Conservation (phyloP, 2,888 invertebrate genomes). For the Brachypterus glaber region DNA sequence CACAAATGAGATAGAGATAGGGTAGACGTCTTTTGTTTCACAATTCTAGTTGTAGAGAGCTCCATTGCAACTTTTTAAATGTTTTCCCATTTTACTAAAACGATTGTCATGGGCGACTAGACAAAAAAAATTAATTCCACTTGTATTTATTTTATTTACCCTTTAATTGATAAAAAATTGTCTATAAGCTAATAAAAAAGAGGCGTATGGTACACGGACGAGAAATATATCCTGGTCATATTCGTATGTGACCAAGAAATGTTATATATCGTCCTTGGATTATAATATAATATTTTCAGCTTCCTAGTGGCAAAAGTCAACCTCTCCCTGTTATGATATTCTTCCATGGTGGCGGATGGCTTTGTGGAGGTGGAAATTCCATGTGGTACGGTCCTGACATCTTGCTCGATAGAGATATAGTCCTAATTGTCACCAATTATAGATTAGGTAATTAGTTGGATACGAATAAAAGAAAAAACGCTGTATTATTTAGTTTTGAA, state of each 20-base stretch:
- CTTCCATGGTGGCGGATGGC: constrained; percentile 66
- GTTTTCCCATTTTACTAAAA: no score
- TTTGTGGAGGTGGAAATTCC: constrained; percentile 60
- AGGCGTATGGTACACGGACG: no score
- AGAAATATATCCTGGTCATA: no score
- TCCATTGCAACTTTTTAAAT: no score
- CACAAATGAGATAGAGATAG: no score
- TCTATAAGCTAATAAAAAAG: not conserved
- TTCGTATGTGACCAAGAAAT: no score
- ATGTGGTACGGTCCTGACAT: constrained; percentile 61
- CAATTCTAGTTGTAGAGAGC: no score
- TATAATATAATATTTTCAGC: constrained; percentile 19
- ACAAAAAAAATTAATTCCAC: no score
- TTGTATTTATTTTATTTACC: no score
- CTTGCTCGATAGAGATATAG: constrained; percentile 58
- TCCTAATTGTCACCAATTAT: constrained; percentile 61
- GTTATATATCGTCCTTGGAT: no score
- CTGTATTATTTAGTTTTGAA: constrained; percentile 1
- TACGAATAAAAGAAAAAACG: not conserved
- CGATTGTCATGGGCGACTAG: no score
- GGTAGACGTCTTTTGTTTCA: no score
- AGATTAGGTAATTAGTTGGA: constrained; percentile 46
- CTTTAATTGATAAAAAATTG: not conserved
- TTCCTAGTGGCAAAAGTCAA: constrained; percentile 18
- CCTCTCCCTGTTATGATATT: constrained; percentile 63